Evolutionary conservation across 2,797 vertebrate species (phyloP), one percentile per base, ranked within the genome.

Genomic region (Myoxocephalus aenaeus): DNA sequence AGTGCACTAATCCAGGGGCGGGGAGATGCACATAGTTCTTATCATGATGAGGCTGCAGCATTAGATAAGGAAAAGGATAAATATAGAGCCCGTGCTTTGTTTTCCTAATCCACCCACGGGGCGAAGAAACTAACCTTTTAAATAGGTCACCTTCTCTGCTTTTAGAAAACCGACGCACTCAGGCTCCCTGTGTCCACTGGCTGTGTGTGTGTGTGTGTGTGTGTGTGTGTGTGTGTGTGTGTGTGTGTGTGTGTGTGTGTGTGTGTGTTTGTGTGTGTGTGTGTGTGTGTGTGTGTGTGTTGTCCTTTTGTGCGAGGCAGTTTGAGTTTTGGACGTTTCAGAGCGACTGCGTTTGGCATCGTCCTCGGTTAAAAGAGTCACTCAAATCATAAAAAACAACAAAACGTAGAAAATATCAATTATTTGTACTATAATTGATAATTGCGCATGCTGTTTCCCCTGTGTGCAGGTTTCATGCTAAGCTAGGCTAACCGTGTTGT

Each of bases 61-160:
- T 89, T 80, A 93, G 89, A 94, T 91, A 92, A 92, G 89, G 79
- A 91, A 85, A 83, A 70, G 68, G 90, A 93, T 93, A 91, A 92
- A 94, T 93, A 88, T 92, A 94, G 90, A 70, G 83, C 85, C 74
- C 27, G 34, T 77, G 91, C 87, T 94, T 92, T 93, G 89, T 90
- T 89, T 90, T 92, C 81, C 85, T 94, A 93, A 93, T 92, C 92
- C 90, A 89, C 36, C 92, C 90, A 86, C 82, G 1, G 87, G 92
- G 82, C 90, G 25, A 87, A 93, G 89, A 88, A 90, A 91, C 80
- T 93, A 92, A 92, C 90, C 92, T 93, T 95, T 92, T 86, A 94
- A 94, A 93, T 92, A 92, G 92, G 93, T 93, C 93, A 91, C 79
- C 70, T 86, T 81, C 87, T 81, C 83, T 84, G 76, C 86, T 91